A percentile compares a stretch with the other conserved stretches of the same genome.
phyloP scores from a whole-genome alignment of 2,888 invertebrate species.

The Hemistola chrysoprasaria region DNA sequence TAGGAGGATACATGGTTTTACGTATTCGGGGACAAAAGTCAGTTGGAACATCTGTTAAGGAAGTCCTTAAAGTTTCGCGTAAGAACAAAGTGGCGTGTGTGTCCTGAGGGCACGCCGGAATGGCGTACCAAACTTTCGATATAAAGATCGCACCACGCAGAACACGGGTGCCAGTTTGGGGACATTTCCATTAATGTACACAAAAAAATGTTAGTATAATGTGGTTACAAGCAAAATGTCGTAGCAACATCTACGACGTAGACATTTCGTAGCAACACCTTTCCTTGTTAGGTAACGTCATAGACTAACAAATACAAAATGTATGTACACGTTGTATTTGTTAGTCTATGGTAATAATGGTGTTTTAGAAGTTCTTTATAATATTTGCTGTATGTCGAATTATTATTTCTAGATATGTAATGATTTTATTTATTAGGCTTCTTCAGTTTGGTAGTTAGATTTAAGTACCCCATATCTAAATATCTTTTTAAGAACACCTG shows the following conservation, averaged over 20 bases:
- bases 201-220: neutral
- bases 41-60: conserved; percentile 70
- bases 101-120: conserved; percentile 56
- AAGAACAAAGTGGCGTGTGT: conserved; percentile 68
- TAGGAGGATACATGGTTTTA: conserved; percentile 47
- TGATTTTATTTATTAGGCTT: no score
- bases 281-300: no score
- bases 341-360: no score
- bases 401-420: no score
- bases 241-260: neutral
- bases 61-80: conserved; percentile 66
- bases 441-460: no score
- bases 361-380: no score
- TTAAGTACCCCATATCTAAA: no score
- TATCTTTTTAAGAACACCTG: no score
- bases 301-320: no score
- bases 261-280: neutral
- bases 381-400: no score
- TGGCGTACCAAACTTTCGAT: conserved; percentile 54
- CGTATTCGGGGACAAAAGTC: conserved; percentile 63
- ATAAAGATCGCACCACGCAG: conserved; percentile 54
- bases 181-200: neutral
- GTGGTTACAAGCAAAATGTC: neutral
- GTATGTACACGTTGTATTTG: no score
- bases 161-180: conserved; percentile 19